Evolutionary conservation across 2,797 vertebrate genomes (phyloP).

Genomic region (Sparidentex hasta): DNA sequence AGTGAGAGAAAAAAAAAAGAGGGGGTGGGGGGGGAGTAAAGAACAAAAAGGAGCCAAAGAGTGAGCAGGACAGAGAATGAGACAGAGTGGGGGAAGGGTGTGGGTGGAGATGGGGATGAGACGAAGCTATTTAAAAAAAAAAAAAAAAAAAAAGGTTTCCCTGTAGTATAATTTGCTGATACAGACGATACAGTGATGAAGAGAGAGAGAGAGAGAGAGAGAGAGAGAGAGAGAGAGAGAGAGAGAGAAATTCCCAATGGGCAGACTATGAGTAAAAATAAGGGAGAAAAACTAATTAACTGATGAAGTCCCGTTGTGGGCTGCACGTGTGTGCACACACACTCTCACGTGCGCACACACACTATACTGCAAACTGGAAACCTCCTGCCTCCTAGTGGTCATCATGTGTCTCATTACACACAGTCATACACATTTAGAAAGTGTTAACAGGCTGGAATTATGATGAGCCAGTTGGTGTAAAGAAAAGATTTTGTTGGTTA

Average conservation of each 20-base stretch:
- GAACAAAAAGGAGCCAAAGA: conserved; percentile 20
- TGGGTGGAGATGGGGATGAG: background rate
- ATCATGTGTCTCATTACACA: background rate
- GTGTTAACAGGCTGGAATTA: background rate
- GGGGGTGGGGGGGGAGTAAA: background rate
- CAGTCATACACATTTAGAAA: background rate
- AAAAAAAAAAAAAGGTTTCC: conserved; percentile 54
- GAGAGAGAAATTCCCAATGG: conserved; percentile 70
- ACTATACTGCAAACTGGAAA: conserved; percentile 29
- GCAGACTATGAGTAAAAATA: conserved; percentile 75
- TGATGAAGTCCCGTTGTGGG: conserved; percentile 65
- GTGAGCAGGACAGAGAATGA: conserved; percentile 10
- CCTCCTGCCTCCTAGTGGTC: conserved; percentile 77
- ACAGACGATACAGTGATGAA: conserved; percentile 65
- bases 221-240: conserved; percentile 44
- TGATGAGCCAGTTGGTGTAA: background rate
- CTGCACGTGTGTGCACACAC: background rate
- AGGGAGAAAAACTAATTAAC: conserved; percentile 81
- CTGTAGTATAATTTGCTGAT: conserved; percentile 75
- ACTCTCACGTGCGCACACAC: background rate
- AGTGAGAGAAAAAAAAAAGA: conserved; percentile 11
- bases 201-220: conserved; percentile 34
- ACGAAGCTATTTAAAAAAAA: conserved; percentile 44
- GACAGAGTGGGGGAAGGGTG: conserved; percentile 7
- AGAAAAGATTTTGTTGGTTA: background rate